A percentile compares a stretch with the other conserved stretches of the same genome.
Conservation (phyloP, 1,140 invertebrate species). For the Monochamus saltuarius region DNA sequence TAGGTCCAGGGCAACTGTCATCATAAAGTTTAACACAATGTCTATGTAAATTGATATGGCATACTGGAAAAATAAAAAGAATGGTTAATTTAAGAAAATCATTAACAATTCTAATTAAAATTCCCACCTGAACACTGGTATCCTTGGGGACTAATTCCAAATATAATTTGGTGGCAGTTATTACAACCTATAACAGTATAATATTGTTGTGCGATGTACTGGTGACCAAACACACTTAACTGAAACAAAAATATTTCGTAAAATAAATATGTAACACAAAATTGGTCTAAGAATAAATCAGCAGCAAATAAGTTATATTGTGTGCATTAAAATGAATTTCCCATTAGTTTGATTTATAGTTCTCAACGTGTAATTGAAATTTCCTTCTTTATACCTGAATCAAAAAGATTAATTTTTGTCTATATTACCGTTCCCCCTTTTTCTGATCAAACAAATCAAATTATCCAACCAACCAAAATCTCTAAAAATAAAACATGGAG, state of each 20-base stretch:
- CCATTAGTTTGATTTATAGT: too few relatives aligned
- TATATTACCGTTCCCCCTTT: too few relatives aligned
- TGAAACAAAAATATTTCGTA: conserved; percentile 48
- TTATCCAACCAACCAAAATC: too few relatives aligned
- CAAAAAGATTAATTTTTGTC: too few relatives aligned
- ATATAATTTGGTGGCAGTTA: conserved; percentile 89
- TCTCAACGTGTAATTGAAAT: too few relatives aligned
- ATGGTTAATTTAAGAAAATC: neutral
- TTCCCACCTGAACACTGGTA: conserved; percentile 81
- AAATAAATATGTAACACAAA: too few relatives aligned
- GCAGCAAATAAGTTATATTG: too few relatives aligned
- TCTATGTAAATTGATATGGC: conserved; percentile 86
- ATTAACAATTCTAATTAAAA: neutral
- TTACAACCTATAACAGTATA: conserved; percentile 88
- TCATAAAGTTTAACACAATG: conserved; percentile 79
- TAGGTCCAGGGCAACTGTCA: conserved; percentile 80
- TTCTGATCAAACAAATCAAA: too few relatives aligned
- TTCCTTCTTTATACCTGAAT: too few relatives aligned
- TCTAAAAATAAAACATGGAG: too few relatives aligned
- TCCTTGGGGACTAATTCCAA: conserved; percentile 92
- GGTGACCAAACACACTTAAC: conserved; percentile 82
- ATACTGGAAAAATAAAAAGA: conserved; percentile 63
- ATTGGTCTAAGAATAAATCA: too few relatives aligned
- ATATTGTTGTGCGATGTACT: conserved; percentile 86
- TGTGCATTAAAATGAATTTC: too few relatives aligned